Percentiles rank a stretch among this genome's conserved stretches.
These are phyloP conservation scores for Rynchops niger DNA, from an alignment of 2,113 vertebrate species.

Conservation along the genomic window DNA sequence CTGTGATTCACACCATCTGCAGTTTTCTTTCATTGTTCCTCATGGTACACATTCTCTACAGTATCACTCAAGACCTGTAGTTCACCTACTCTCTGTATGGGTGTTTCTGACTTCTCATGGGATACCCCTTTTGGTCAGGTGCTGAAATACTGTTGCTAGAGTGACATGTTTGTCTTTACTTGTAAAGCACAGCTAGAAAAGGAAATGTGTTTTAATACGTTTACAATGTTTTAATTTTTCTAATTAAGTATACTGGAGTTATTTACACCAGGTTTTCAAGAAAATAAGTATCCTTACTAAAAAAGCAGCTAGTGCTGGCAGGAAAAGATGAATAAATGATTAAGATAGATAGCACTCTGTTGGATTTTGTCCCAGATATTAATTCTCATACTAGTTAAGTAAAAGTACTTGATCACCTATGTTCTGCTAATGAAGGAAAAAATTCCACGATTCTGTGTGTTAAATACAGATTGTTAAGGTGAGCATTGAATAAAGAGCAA, in stretches of 20 bases:
- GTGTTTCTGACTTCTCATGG: background rate
- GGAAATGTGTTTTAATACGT: background rate
- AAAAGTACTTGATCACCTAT: background rate
- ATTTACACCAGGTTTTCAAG: background rate
- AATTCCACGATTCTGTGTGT: background rate
- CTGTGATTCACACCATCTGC: background rate
- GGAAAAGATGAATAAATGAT: background rate
- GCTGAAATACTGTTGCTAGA: background rate
- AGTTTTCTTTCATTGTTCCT: background rate
- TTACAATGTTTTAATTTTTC: background rate
- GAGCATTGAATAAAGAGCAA: background rate
- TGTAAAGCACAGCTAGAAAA: background rate
- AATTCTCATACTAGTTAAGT: background rate
- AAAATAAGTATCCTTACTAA: background rate
- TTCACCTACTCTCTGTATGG: background rate
- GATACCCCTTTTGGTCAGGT: background rate
- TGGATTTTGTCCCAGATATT: background rate
- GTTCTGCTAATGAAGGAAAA: background rate
- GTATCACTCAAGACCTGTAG: background rate
- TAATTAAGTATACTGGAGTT: background rate
- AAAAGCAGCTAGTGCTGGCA: background rate
- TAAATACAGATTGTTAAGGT: background rate
- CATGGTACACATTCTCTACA: background rate
- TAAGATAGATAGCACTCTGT: background rate
- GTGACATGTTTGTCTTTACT: background rate